Conservation (phyloP, 2,888 invertebrate genomes). For the Dasysyrphus tricinctus region DNA sequence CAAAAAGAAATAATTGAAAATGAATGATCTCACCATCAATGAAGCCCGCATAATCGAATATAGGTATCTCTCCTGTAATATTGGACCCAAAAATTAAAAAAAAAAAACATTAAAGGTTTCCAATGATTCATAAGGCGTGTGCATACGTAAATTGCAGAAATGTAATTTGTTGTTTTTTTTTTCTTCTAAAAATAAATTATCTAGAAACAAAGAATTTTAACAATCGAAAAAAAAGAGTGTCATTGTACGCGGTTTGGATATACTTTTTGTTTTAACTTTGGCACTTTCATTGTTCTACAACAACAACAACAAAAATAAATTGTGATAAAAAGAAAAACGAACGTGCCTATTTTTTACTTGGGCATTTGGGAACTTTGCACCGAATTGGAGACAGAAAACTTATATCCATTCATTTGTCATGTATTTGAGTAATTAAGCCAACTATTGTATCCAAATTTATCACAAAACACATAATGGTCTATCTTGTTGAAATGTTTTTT, state of each 20-base stretch:
- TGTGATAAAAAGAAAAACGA: conserved; percentile 61
- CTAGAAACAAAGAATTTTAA: conserved; percentile 28
- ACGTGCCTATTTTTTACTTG: conserved; percentile 59
- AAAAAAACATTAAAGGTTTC: neutral
- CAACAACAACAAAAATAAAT: neutral
- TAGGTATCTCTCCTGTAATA: neutral
- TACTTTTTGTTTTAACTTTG: neutral
- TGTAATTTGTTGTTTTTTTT: neutral
- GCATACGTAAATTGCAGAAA: conserved; percentile 28
- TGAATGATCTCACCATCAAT: conserved; percentile 4
- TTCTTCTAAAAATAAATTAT: neutral
- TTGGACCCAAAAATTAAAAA: neutral
- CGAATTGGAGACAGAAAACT: conserved; percentile 12
- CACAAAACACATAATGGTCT: neutral
- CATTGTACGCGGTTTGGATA: conserved; percentile 19
- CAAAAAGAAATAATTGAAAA: neutral
- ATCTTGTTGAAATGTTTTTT: neutral
- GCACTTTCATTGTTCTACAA: conserved; percentile 46
- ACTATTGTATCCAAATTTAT: conserved; percentile 29
- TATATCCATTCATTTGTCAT: conserved; percentile 20
- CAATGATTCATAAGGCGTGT: conserved; percentile 34
- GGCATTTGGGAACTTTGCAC: conserved; percentile 11
- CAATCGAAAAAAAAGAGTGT: neutral
- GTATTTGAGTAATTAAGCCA: conserved; percentile 47
- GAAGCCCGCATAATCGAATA: neutral